Evolutionary conservation across 2,113 vertebrate genomes (phyloP), one percentile per base, ranked within the genome.

Genomic region (Sylvilagus bachmani): DNA sequence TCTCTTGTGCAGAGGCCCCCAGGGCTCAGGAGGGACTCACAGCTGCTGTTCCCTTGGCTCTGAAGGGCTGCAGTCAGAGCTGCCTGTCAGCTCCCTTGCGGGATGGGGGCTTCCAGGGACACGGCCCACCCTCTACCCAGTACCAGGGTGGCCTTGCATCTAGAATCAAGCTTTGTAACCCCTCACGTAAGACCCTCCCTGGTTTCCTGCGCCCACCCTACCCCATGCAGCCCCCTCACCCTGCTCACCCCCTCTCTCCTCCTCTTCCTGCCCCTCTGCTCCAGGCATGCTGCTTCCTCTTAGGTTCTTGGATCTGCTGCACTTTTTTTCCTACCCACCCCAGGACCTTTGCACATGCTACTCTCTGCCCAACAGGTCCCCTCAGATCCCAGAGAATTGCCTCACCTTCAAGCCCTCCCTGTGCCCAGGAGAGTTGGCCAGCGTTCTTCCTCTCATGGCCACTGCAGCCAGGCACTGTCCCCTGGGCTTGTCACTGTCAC

Each of bases 1-100:
- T 21, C 64, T 92, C 33, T 53, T 78, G 24, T 13, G 31, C 0
- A 2, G 38, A 38, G 9, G 62, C 5, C 10, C 53, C 31, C 31
- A 9, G 2, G 9, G 14, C 66, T 38, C 0, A 0, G 2, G 16
- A 53, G 24, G 49, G 19, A 73, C 8, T 29, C 44, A 25, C 2
- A 61, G 13, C 8, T 11, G 38, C 17, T 12, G 21, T 55, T 24
- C 19, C 33, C 62, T 81, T 11, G 2, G 38, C 19, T n/a, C 13
- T 0, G 2, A 67, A 10, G 49, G 51, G 6, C 36, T 22, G 2
- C 29, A 5, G 44, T 33, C 58, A 77, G 22, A 67, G 5, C 24
- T 62, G 33, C 16, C 33, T 2, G 3, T 31, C 33, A 38, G 38
- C 31, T 75, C 19, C n/a, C 16, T 4, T 6, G 38, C 10, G 12